Conservation (phyloP, 2,888 invertebrate genomes). For the Phragmatobia fuliginosa region DNA sequence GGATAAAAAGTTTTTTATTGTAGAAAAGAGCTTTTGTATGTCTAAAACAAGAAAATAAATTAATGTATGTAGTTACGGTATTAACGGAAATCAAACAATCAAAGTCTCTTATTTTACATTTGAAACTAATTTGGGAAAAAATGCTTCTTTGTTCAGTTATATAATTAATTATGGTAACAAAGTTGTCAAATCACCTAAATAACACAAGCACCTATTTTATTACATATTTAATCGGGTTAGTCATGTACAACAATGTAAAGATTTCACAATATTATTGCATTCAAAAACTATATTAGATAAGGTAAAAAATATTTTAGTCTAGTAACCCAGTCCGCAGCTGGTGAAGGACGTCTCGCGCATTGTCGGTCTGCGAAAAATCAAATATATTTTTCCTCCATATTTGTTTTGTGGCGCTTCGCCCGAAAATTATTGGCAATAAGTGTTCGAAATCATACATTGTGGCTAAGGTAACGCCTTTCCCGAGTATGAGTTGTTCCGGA, state of each 20-base stretch:
- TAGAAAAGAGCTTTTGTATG: not conserved
- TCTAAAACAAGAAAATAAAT: not conserved
- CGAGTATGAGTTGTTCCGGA: conserved; percentile 88
- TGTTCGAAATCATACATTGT: conserved; percentile 72
- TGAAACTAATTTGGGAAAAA: no score
- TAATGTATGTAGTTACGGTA: no score
- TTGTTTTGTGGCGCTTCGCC: conserved; percentile 62
- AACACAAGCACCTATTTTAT: not conserved
- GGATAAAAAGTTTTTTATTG: not conserved
- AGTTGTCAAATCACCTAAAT: not conserved
- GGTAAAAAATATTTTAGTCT: conserved; percentile 23
- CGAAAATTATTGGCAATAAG: conserved; percentile 42
- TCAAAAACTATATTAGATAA: conserved; percentile 7
- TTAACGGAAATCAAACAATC: no score
- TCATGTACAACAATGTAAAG: not conserved
- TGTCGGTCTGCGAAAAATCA: conserved; percentile 61
- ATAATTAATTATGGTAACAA: not conserved
- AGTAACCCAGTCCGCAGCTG: conserved; percentile 56
- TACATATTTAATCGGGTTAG: not conserved
- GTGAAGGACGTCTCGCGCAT: conserved; percentile 40
- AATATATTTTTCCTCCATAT: conserved; percentile 69
- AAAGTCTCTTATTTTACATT: no score
- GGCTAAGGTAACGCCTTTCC: conserved; percentile 83
- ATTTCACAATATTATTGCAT: not conserved
- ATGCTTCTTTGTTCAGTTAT: not conserved